Base-by-base conservation (phyloP, 2,113 vertebrate genomes). In the Callipepla californica region DNA sequence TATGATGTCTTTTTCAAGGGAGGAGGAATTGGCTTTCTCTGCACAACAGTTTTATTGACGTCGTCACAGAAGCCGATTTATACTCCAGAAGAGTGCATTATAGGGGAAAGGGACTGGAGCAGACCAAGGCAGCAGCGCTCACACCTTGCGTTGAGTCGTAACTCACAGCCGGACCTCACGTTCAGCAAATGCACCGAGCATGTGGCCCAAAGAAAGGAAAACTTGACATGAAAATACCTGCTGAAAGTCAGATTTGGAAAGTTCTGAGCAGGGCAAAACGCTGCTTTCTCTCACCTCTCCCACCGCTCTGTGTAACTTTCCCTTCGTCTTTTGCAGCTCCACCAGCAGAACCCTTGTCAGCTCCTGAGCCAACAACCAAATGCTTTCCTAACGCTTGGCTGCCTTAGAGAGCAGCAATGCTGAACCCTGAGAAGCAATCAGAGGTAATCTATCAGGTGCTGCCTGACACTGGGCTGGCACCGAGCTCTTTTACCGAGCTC, bases 21-120 rank as follows among this genome's bases (percentile, higher is more conserved):
- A 89, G 50, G 48, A 85, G 80, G 92, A 96, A 94, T 88, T 75
- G 47, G 90, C 86, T 96, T 92, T 77, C 89, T 76, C 95, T 88
- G 67, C 95, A 34, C n/a, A 90, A 63, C 80, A 81, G 70, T 89
- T 96, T 93, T 84, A 53, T 44, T 95, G 95, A 96, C 87, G 88
- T 75, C 72, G 34, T 83, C 75, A 76, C 81, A 25, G 51, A 91
- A 85, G 95, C 57, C 55, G 83, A 32, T 12, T 36, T 55, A 44
- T 80, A 85, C 87, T 92, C 72, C 89, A 81, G 90, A 90, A 20
- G 2, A 7, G 83, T 50, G 67, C 69, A 6, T 53, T 40, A 14
- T 2, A 18, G 40, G 36, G 73, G 58, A 81, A 26, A 51, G 50
- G 66, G 93, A 86, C 75, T 30, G 50, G 73, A 82, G 78, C 42